Evolutionary conservation across 2,888 invertebrate genomes (phyloP).

Genomic region (Candidula unifasciata): DNA sequence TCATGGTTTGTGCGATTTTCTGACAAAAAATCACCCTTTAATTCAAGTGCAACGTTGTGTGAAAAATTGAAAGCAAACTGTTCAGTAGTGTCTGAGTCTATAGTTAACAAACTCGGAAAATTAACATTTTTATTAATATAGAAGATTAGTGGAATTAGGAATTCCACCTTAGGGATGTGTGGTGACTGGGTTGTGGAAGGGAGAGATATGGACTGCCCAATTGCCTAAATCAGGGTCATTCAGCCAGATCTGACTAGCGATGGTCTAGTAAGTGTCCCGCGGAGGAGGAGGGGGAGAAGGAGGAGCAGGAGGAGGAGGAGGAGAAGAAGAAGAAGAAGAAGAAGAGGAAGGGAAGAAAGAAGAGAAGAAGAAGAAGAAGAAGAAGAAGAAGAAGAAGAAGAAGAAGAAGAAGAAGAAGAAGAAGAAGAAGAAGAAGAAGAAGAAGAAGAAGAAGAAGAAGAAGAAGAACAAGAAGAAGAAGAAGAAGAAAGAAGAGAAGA

Average conservation of each 20-base stretch:
- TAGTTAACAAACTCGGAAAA: no score
- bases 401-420: not conserved
- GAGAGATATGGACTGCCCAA: not conserved
- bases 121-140: no score
- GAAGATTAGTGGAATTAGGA: no score
- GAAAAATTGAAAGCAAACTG: no score
- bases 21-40: no score
- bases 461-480: not conserved
- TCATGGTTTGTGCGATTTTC: no score
- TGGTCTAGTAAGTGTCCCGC: not conserved
- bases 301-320: not conserved
- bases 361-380: not conserved
- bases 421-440: not conserved
- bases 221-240: not conserved
- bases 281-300: not conserved
- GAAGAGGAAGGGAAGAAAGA: constrained; percentile 3
- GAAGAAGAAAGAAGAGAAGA: not conserved
- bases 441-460: not conserved
- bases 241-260: no score
- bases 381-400: not conserved
- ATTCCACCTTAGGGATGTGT: no score
- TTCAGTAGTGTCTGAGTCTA: no score
- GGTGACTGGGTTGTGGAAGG: no score
- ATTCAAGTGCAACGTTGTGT: no score
- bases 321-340: not conserved